Conservation (phyloP, 2,797 vertebrate species). For the Masticophis lateralis region DNA sequence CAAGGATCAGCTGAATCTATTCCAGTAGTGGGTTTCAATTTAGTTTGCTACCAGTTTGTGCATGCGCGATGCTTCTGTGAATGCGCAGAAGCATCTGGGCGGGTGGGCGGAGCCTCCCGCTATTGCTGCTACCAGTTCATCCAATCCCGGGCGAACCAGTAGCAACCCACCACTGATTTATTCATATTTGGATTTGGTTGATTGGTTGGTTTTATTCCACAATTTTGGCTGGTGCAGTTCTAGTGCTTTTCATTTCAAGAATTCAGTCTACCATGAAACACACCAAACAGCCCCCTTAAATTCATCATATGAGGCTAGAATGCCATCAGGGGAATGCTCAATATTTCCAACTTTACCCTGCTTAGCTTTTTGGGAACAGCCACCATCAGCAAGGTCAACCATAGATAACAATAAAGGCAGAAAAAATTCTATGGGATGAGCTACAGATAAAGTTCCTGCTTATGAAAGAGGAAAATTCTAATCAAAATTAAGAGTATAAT, state of each 20-base stretch:
- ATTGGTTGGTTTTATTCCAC: background rate
- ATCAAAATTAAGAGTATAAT: background rate
- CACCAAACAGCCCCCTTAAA: background rate
- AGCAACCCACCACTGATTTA: too few relatives aligned
- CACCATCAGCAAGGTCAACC: background rate
- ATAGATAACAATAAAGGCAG: background rate
- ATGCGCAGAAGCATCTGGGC: too few relatives aligned
- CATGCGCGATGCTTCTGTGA: too few relatives aligned
- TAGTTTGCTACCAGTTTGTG: too few relatives aligned
- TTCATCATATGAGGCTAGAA: background rate
- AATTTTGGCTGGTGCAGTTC: background rate
- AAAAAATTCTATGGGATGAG: background rate
- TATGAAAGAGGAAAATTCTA: background rate
- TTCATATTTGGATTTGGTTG: background rate
- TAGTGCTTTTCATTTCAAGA: background rate
- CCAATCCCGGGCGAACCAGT: too few relatives aligned
- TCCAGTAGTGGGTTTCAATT: too few relatives aligned
- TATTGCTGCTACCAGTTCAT: too few relatives aligned
- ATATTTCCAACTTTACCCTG: background rate
- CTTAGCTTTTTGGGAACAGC: background rate
- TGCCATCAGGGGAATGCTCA: background rate
- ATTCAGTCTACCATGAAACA: background rate
- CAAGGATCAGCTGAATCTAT: background rate
- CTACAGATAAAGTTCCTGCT: background rate
- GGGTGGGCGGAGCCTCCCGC: too few relatives aligned